Base-by-base conservation (phyloP, 2,113 vertebrate genomes). In the Turnix velox region DNA sequence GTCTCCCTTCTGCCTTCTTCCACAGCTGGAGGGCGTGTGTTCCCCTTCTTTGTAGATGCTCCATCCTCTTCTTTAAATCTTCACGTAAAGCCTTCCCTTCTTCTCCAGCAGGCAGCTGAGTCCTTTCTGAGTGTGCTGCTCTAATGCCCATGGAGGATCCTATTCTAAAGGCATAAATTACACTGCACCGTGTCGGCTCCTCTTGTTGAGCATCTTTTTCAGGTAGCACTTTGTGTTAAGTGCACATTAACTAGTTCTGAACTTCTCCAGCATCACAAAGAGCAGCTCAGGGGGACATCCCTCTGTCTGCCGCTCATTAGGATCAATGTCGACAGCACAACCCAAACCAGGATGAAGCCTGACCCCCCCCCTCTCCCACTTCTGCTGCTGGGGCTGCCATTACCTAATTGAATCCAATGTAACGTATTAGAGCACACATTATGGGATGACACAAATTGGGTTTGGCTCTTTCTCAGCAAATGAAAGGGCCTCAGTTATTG, bases 1-100 rank as follows among this genome's bases (percentile, higher is more conserved):
- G 28, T 5, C 91, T 96, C 88, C 91, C 92, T 96, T 94, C 92
- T 95, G 94, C 95, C 87, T 94, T 30, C 91, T 92, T 91, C 94
- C 92, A 84, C 96, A 96, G 95, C 91, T 96, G 94, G 91, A 96
- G 96, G 95, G 92, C 84, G 92, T 93, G 86, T 96, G 91, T 90
- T 93, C 95, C 87, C 91, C 92, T 94, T 78, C 94, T 96, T 94
- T 94, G 95, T 91, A 94, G 88, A 93, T 65, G 87, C 66, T 95
- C 73, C 88, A 84, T 92, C 89, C 71, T 30, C 66, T 84, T 51
- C 91, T 94, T 96, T 73, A 94, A 95, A 94, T 84, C 91, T 91
- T 89, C 89, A 75, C 90, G 95, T 95, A 78, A 95, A 96, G 58
- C 94, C 49, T 87, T 31, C 72, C 79, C 96, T 96, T 96, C 92